Evolutionary conservation across 2,888 invertebrate genomes (phyloP).

Genomic region (Drosophila hawaiiensis): DNA sequence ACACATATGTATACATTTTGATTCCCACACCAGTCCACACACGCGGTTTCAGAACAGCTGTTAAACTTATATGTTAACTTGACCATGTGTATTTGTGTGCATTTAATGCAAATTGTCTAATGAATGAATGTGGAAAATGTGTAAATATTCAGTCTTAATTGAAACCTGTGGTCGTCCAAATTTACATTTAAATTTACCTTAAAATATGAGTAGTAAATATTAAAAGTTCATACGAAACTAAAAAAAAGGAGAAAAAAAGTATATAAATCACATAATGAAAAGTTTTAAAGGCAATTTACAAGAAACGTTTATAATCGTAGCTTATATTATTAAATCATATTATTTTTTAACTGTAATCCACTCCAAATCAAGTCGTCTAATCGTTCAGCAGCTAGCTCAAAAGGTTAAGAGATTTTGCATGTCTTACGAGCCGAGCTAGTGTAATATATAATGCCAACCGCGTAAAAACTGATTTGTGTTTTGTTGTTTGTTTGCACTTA

Average conservation of each 20-base stretch:
- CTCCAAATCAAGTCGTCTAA: neutral
- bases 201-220: neutral
- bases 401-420: neutral
- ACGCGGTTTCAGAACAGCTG: conserved; percentile 29
- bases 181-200: neutral
- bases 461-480: neutral
- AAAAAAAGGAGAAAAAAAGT: neutral
- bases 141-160: neutral
- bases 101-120: conserved; percentile 22
- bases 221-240: neutral
- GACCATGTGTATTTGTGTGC: conserved; percentile 26
- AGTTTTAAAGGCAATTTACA: neutral
- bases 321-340: neutral
- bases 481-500: conserved; percentile 4
- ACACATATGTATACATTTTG: conserved; percentile 14
- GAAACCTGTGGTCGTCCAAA: neutral
- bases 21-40: conserved; percentile 33
- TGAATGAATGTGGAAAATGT: neutral
- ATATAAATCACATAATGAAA: neutral
- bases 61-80: conserved; percentile 37
- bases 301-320: neutral
- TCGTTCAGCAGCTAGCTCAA: neutral
- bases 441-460: neutral
- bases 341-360: neutral
- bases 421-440: neutral